Conservation (phyloP, 2,888 invertebrate species). For the Mythimna pallens region DNA sequence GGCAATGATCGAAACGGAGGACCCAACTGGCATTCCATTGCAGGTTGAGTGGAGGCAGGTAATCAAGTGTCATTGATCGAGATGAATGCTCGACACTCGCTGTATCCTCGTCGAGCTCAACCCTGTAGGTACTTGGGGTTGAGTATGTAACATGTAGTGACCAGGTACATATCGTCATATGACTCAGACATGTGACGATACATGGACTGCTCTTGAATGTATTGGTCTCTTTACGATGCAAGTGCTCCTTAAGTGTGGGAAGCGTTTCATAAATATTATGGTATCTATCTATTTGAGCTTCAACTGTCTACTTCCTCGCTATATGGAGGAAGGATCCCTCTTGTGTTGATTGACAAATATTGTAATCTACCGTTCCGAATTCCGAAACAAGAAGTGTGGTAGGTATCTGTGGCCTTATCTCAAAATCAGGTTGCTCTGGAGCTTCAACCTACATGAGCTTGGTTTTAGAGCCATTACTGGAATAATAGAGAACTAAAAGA, state of each 20-base stretch:
- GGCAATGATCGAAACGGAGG: constrained; percentile 32
- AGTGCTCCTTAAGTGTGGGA: background rate
- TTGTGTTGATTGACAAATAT: background rate
- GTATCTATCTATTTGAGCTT: background rate
- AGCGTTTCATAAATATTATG: constrained; percentile 11
- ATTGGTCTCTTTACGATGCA: constrained; percentile 18
- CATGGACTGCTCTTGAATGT: background rate
- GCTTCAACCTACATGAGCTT: background rate
- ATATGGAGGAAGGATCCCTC: too few species aligned
- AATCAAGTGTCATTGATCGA: constrained; percentile 60
- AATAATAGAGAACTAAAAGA: constrained; percentile 17
- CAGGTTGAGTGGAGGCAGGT: constrained; percentile 33
- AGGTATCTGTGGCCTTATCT: constrained; percentile 19
- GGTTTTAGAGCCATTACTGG: constrained; percentile 8
- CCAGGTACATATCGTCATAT: constrained; percentile 7
- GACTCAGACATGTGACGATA: background rate
- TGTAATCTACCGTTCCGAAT: constrained; percentile 5
- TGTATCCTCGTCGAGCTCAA: constrained; percentile 31
- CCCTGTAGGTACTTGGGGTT: constrained; percentile 3
- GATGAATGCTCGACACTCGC: constrained; percentile 48
- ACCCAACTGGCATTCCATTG: constrained; percentile 51
- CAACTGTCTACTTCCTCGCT: too few species aligned
- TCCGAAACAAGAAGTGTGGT: constrained; percentile 10
- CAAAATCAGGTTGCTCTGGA: constrained; percentile 14
- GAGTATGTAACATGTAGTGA: constrained; percentile 21